Percentiles rank a stretch among this genome's conserved stretches.
These are phyloP conservation scores for Ataeniobius toweri DNA, from an alignment of 2,797 vertebrate genomes.

Conservation along the genomic window DNA sequence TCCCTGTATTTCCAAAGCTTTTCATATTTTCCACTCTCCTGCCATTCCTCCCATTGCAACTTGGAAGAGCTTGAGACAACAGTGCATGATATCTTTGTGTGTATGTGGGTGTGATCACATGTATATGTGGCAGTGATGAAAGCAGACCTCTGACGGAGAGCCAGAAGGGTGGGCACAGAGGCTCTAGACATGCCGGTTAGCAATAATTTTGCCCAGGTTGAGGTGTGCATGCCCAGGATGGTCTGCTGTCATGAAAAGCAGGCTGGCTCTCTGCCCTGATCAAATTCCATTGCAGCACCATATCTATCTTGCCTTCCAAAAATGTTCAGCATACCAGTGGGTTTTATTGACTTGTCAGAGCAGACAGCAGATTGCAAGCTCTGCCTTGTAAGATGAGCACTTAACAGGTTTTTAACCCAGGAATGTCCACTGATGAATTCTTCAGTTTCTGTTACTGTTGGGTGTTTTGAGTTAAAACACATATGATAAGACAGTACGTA, in stretches of 20 bases:
- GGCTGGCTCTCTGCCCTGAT: slow-evolving; percentile 77
- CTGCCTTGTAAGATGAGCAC: slow-evolving; percentile 79
- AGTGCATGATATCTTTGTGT: slow-evolving; percentile 24
- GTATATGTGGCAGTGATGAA: slow-evolving; percentile 61
- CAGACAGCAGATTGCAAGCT: slow-evolving; percentile 77
- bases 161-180: slow-evolving; percentile 35
- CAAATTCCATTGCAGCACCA: slow-evolving; percentile 77
- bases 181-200: slow-evolving; percentile 52
- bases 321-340: slow-evolving; percentile 84
- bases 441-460: slow-evolving; percentile 18
- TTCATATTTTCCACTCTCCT: slow-evolving; percentile 72
- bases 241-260: slow-evolving; percentile 70
- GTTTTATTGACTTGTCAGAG: slow-evolving; percentile 86
- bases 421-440: slow-evolving; percentile 54
- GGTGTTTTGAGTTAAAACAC: slow-evolving; percentile 20
- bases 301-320: slow-evolving; percentile 80
- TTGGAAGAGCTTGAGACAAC: slow-evolving; percentile 30
- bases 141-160: slow-evolving; percentile 51
- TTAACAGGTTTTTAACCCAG: slow-evolving; percentile 57
- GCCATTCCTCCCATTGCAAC: slow-evolving; percentile 47
- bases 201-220: slow-evolving; percentile 73
- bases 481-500: slow-evolving; percentile 18
- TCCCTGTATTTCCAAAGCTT: slow-evolving; percentile 63
- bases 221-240: slow-evolving; percentile 58
- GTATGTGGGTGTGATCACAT: slow-evolving; percentile 40